phyloP scores from a whole-genome alignment of 2,797 vertebrate genomes.

The Mus minutoides region DNA sequence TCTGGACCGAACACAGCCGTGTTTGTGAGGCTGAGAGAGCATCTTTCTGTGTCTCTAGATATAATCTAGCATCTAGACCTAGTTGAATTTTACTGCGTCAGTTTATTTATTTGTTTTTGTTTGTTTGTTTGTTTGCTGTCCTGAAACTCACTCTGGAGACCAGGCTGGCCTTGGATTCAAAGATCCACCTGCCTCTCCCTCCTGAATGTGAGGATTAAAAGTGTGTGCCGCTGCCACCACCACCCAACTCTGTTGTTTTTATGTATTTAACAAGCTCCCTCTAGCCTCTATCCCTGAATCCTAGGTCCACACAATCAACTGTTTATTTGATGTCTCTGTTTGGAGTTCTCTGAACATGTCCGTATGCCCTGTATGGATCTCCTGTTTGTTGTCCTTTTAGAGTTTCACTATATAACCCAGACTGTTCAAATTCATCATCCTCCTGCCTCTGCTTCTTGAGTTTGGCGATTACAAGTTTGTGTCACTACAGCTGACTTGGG shows the following conservation, averaged over 20 bases:
- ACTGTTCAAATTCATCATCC: neutral
- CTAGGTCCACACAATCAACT: neutral
- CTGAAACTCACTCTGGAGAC: neutral
- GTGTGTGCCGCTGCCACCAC: neutral
- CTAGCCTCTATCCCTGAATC: neutral
- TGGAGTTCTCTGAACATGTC: neutral
- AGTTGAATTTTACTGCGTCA: neutral
- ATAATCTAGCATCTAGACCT: neutral
- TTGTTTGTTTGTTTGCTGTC: neutral
- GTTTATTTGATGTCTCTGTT: neutral
- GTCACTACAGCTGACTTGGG: neutral
- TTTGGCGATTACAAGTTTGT: neutral
- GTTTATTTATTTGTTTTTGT: neutral
- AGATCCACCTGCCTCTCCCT: neutral
- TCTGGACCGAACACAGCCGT: neutral
- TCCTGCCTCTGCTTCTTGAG: neutral
- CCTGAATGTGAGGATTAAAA: neutral
- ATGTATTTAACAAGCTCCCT: neutral
- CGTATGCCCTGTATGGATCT: no score
- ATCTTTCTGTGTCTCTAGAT: neutral
- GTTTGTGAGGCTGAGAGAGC: neutral
- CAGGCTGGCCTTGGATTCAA: neutral
- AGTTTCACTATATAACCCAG: neutral
- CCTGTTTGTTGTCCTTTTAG: neutral
- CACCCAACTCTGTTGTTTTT: neutral